Evolutionary conservation across 92 coral and sea anemone genomes (phyloP), one percentile per base, ranked within the genome.

Genomic region (Phymanthus crucifer): DNA sequence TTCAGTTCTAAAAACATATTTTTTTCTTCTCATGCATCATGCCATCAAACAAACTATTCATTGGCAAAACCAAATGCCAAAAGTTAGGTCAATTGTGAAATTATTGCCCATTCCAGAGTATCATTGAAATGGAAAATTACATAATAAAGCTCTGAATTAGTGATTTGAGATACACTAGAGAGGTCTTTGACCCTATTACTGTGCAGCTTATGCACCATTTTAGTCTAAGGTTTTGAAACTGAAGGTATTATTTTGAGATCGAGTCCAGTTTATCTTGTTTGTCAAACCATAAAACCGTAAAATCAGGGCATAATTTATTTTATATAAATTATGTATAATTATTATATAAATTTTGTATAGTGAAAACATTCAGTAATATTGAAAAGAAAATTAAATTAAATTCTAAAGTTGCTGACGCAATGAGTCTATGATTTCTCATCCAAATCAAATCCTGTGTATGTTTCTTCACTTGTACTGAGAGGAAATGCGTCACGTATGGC

Each of bases 401-500:
- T 2, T 50, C 48, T 43, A 43, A 43, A 50, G 19, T 50, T 50
- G 58, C 58, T 13, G 58, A 50, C 16, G 18, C 58, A 50, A 10
- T 50, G 26, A 50, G 58, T 50, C 58, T 50, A 50, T 50, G 24
- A 50, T 50, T 66, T 12, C 5, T 66, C 71, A 66, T 66, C 71
- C 71, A 66, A 29, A 66, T 66, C 40, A 34, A 66, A 66, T 66
- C 34, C 40, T 12, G 71, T 34, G 40, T 10, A 66, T 7, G 71
- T 50, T 50, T 10, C 58, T 50, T 50, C 58, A 50, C 58, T 50
- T 50, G 58, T 50, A 50, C 58, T 14, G 3, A 50, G 58, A 17
- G 58, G 58, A 50, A 50, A 50, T 50, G 58, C 58, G 19, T 50
- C 58, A 13, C 83, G 68, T 32, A 80, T 80, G 74, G 68, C 75